Evolutionary conservation across 2,797 vertebrate species (phyloP).

Genomic region (Pseudochaenichthys georgianus): DNA sequence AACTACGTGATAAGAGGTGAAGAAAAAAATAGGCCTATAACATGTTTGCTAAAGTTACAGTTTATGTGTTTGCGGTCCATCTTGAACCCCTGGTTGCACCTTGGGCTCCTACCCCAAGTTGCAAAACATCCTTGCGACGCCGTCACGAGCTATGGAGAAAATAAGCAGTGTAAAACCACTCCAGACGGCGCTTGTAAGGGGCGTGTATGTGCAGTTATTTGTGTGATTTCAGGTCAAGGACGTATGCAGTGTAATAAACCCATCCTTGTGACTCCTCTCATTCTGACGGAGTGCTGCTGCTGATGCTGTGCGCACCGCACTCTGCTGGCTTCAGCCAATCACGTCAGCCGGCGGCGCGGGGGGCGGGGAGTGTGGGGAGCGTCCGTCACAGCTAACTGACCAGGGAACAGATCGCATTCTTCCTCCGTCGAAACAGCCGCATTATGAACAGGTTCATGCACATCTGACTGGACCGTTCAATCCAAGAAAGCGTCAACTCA

Average conservation of each 20-base stretch:
- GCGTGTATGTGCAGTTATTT: constrained; percentile 24
- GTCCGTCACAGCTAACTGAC: constrained; percentile 53
- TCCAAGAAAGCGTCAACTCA: constrained; percentile 49
- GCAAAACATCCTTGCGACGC: neutral
- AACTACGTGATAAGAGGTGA: neutral
- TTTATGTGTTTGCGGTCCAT: neutral
- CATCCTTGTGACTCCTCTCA: constrained; percentile 57
- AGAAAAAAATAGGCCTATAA: neutral
- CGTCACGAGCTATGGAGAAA: neutral
- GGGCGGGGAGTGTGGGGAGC: constrained; percentile 32
- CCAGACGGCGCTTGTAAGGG: neutral
- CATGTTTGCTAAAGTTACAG: neutral
- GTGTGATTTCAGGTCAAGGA: constrained; percentile 67
- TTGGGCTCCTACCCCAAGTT: neutral
- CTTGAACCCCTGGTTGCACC: neutral
- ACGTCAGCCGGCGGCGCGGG: constrained; percentile 29
- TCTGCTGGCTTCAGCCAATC: constrained; percentile 72
- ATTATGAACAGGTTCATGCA: constrained; percentile 59
- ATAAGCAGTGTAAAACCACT: neutral
- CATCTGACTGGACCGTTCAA: constrained; percentile 55
- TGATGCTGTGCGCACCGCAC: constrained; percentile 75
- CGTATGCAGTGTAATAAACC: constrained; percentile 31
- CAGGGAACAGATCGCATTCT: constrained; percentile 64
- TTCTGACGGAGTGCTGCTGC: constrained; percentile 45
- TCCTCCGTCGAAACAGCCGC: constrained; percentile 55